Base-by-base conservation (phyloP, 1,140 invertebrate species). In the Saccostrea cuccullata region DNA sequence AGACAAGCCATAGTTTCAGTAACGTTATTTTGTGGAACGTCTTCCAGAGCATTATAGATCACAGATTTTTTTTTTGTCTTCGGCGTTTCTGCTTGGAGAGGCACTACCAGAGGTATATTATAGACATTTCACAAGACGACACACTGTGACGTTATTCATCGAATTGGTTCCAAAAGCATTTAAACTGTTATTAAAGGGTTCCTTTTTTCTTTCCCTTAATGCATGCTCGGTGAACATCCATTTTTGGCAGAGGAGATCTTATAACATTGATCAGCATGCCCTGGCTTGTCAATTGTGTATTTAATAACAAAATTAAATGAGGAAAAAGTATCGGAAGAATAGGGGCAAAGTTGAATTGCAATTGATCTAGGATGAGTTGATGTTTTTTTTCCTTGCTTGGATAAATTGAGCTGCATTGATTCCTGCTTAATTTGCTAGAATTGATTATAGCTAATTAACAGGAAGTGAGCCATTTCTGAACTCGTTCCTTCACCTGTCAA, bases 401-500 rank as follows among this genome's bases (percentile, higher is more conserved):
- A 77, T 77, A 30, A 77, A 77, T 77, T 77, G 70, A 77, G 70
- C 36, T 9, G 26, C 70, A 77, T 77, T 77, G 70, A 77, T 77
- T 17, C 70, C 26, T 77, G 23, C 70, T 30, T 36, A 30, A 30
- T 77, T 36, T 36, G 70, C 70, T 77, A 26, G 70, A 77, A 77
- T 77, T 77, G 70, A 77, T 77, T 77, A 36, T 36, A 15, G 30
- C 26, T 77, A 77, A 77, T 77, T 77, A 77, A 77, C 30, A 77
- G 70, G 70, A 77, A 77, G 30, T 77, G 70, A 26, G 26, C 70
- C 70, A 77, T 13, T 77, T 77, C 70, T 77, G 70, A 77, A 77
- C 70, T 77, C 70, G 30, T 77, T 77, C 70, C 70, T 77, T 77
- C 70, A 36, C 70, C 26, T 77, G 70, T 77, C 70, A 77, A 77